Evolutionary conservation across 2,113 vertebrate genomes (phyloP).

Genomic region (Vulpes vulpes): DNA sequence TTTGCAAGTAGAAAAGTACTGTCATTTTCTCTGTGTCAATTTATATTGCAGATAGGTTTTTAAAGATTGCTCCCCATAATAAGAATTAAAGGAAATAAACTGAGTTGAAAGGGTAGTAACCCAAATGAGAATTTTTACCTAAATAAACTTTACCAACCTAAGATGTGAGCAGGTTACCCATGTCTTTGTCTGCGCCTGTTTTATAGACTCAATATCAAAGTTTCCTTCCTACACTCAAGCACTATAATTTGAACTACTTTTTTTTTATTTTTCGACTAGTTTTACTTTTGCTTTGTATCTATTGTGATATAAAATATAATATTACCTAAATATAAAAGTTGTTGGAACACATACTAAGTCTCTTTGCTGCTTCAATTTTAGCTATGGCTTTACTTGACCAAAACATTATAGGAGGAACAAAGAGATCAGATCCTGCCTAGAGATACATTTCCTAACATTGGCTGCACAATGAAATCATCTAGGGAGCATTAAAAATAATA

Average conservation of each 20-base stretch:
- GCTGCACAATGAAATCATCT: background rate
- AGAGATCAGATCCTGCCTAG: background rate
- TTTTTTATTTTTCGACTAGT: background rate
- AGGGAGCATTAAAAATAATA: background rate
- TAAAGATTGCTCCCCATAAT: background rate
- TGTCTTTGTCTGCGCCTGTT: background rate
- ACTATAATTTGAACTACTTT: background rate
- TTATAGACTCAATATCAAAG: background rate
- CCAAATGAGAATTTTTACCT: background rate
- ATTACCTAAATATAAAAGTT: background rate
- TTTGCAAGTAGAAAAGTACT: background rate
- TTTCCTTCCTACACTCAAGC: background rate
- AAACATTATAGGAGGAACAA: background rate
- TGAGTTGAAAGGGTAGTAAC: background rate
- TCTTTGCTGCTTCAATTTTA: background rate
- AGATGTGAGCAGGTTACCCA: background rate
- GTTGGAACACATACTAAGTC: background rate
- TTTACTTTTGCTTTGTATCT: background rate
- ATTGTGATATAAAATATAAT: background rate
- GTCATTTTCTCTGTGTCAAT: background rate
- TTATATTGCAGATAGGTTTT: background rate
- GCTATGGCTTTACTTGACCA: background rate
- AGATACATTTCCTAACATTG: background rate
- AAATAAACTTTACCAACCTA: background rate
- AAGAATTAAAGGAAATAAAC: constrained; percentile 1